Conservation (phyloP, 1,140 invertebrate genomes). For the Macrobrachium rosenbergii region DNA sequence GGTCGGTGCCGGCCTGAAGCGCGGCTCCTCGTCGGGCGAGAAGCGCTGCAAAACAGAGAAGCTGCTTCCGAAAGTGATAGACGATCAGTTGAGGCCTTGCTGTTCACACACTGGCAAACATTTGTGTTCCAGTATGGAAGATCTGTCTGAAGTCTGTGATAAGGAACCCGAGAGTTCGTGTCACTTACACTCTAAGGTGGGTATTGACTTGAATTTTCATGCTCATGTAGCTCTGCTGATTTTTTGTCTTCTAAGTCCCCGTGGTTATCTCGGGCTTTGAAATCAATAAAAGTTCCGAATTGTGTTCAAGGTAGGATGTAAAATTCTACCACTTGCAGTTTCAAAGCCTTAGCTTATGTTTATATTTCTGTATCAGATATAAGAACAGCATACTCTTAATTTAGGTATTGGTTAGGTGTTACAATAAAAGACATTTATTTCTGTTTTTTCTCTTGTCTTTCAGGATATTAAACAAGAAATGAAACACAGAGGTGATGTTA, state of each 20-base stretch:
- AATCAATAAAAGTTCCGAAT: too few species aligned
- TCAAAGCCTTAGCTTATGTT: neutral
- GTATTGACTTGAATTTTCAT: neutral
- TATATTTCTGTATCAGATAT: neutral
- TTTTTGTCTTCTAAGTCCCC: too few species aligned
- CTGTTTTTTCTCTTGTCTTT: neutral
- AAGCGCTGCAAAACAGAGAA: constrained; percentile 18
- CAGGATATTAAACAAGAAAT: constrained; percentile 48
- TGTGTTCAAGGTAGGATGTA: too few species aligned
- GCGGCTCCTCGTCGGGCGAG: constrained; percentile 2
- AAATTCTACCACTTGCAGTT: neutral
- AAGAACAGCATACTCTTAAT: neutral
- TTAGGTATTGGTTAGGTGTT: neutral
- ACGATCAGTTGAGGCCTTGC: constrained; percentile 48
- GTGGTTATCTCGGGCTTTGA: too few species aligned
- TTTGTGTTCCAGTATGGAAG: constrained; percentile 58
- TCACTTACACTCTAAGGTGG: constrained; percentile 36
- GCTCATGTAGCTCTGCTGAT: too few species aligned
- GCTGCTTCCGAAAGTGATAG: constrained; percentile 28
- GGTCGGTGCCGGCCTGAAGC: constrained; percentile 33
- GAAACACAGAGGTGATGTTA: constrained; percentile 45
- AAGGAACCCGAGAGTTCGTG: constrained; percentile 27
- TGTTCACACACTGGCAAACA: constrained; percentile 59
- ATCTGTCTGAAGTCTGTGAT: constrained; percentile 41
- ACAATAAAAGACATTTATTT: neutral